These are phyloP conservation scores for Prenolepis imparis DNA, from an alignment of 2,888 invertebrate genomes.

Conservation along the genomic window DNA sequence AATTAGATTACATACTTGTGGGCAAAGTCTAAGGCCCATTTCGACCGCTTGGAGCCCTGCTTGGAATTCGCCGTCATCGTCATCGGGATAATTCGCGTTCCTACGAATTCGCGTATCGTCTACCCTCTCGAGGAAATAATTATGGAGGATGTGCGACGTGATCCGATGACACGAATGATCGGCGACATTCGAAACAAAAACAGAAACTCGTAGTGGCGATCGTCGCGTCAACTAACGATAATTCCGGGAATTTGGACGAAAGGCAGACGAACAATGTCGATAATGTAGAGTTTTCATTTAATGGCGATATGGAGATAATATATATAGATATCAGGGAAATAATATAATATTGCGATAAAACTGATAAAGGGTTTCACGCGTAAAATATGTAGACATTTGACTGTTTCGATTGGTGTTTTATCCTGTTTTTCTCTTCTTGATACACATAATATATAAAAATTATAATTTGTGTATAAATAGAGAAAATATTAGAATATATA, in stretches of 20 bases:
- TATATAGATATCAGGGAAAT: neutral
- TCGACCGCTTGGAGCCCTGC: slow-evolving; percentile 79
- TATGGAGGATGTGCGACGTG: neutral
- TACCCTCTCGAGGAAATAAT: neutral
- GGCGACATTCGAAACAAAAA: neutral
- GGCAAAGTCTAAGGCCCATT: slow-evolving; percentile 83
- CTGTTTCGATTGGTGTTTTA: slow-evolving; percentile 1
- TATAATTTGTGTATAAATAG: slow-evolving; percentile 33
- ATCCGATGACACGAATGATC: slow-evolving; percentile 14
- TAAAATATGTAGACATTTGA: neutral
- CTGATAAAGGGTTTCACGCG: neutral
- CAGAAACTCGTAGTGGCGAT: neutral
- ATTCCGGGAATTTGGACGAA: neutral
- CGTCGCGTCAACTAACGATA: neutral
- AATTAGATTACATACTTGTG: slow-evolving; percentile 80
- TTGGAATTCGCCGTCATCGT: slow-evolving; percentile 73
- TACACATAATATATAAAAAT: slow-evolving; percentile 29
- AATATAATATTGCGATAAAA: neutral
- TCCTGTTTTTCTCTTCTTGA: slow-evolving; percentile 16
- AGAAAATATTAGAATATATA: slow-evolving; percentile 17
- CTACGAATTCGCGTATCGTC: neutral
- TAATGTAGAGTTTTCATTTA: neutral
- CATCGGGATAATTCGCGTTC: slow-evolving; percentile 6
- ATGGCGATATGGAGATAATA: too few relatives aligned
- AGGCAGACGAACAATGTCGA: neutral